These are phyloP conservation scores for human DNA, from an alignment of 2,113 vertebrate species.

Conservation along the genomic window DNA sequence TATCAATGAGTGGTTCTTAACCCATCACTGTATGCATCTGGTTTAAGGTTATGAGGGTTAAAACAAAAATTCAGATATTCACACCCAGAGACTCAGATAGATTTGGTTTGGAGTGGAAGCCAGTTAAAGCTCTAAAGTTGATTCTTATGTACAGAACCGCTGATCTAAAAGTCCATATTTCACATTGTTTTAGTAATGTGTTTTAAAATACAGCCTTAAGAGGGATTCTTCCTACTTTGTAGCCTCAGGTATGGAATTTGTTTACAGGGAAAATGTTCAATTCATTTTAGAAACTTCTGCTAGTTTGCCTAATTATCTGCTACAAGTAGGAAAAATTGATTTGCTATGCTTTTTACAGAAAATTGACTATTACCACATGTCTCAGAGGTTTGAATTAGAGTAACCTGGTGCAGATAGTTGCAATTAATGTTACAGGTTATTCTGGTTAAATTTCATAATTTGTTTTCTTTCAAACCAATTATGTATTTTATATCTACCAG, in stretches of 20 bases:
- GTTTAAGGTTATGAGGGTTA: background rate
- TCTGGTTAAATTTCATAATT: background rate
- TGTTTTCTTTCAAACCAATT: conserved; percentile 27
- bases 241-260: background rate
- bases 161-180: background rate
- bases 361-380: background rate
- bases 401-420: background rate
- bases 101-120: background rate
- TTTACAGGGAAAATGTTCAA: background rate
- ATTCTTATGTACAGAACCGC: background rate
- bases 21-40: background rate
- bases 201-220: background rate
- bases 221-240: background rate
- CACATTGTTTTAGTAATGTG: background rate
- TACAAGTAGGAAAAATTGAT: conserved; percentile 32
- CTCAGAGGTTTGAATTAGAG: background rate
- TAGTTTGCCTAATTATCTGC: conserved; percentile 37
- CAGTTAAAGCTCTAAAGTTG: background rate
- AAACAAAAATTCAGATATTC: background rate
- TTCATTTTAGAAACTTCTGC: conserved; percentile 43
- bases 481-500: conserved; percentile 7
- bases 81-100: background rate
- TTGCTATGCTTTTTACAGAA: conserved; percentile 39
- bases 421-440: background rate
- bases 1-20: background rate